These are phyloP conservation scores for Poecile montanus DNA, from an alignment of 2,797 vertebrate species.

Conservation along the genomic window DNA sequence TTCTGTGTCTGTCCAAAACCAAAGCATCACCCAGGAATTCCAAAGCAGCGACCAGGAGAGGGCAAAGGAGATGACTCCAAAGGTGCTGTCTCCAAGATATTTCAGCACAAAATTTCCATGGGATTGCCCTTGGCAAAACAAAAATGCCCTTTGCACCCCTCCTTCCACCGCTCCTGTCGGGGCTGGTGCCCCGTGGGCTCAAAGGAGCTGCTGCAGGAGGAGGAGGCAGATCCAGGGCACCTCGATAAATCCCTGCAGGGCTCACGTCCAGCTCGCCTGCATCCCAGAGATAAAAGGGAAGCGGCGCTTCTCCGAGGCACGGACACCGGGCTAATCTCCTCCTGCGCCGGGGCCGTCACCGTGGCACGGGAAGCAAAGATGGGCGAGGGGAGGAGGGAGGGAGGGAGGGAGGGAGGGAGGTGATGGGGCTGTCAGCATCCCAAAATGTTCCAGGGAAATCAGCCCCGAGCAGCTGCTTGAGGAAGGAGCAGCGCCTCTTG, in stretches of 20 bases:
- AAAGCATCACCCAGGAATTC: not conserved
- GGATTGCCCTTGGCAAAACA: not conserved
- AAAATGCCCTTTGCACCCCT: not conserved
- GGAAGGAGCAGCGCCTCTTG: not conserved
- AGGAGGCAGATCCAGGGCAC: slow-evolving; percentile 57
- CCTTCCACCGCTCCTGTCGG: not conserved
- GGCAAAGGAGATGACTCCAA: not conserved
- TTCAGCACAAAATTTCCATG: not conserved
- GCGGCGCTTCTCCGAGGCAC: slow-evolving; percentile 41
- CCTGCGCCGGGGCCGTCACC: not conserved
- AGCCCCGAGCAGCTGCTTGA: not conserved
- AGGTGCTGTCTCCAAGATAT: not conserved
- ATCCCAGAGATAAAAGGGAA: slow-evolving; percentile 78
- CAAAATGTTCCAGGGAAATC: slow-evolving; percentile 26
- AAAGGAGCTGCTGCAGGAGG: not conserved
- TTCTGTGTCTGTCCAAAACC: not conserved
- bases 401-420: not conserved
- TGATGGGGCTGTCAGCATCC: not conserved
- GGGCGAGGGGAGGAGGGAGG: not conserved
- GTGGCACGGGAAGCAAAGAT: not conserved
- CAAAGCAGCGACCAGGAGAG: not conserved
- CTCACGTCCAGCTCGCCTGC: slow-evolving; percentile 73
- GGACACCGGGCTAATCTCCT: slow-evolving; percentile 71
- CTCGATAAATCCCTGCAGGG: slow-evolving; percentile 70
- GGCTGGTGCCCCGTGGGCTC: not conserved